These are phyloP conservation scores for Euspilapteryx auroguttella DNA, from an alignment of 2,888 invertebrate species.

Conservation along the genomic window DNA sequence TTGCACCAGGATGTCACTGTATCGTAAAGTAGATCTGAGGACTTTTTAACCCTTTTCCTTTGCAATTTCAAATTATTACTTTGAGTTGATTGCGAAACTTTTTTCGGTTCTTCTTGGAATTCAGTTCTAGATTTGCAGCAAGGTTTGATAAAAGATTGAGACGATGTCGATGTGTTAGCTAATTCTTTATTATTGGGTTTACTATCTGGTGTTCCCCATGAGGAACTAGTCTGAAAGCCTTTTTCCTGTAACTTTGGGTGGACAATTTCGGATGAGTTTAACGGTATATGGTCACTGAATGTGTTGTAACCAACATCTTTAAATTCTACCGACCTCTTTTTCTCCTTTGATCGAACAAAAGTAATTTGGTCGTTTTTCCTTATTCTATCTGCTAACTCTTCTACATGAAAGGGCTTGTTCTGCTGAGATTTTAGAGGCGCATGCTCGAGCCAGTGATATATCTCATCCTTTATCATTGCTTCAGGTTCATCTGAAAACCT, in stretches of 20 bases:
- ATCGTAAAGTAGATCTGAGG: neutral
- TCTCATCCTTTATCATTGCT: neutral
- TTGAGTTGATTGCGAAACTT: neutral
- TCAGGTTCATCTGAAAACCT: neutral
- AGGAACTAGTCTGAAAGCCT: neutral
- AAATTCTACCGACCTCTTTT: neutral
- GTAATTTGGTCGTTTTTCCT: constrained; percentile 10
- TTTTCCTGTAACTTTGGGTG: neutral
- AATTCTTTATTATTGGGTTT: too few relatives aligned
- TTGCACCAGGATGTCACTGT: neutral
- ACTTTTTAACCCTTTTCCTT: neutral
- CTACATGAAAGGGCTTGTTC: constrained; percentile 13
- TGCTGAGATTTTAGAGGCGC: constrained; percentile 11
- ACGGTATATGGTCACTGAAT: neutral
- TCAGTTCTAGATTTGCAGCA: neutral
- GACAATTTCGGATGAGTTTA: neutral
- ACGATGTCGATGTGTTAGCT: too few relatives aligned
- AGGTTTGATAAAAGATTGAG: too few relatives aligned
- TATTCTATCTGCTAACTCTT: constrained; percentile 16
- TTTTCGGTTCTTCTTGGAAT: neutral
- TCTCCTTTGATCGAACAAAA: neutral
- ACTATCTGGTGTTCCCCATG: too few relatives aligned
- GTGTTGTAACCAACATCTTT: neutral
- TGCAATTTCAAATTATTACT: too few relatives aligned
- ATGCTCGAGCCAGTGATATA: constrained; percentile 17